Conservation (phyloP, 2,113 vertebrate species). For the Alexandromys fortis region DNA sequence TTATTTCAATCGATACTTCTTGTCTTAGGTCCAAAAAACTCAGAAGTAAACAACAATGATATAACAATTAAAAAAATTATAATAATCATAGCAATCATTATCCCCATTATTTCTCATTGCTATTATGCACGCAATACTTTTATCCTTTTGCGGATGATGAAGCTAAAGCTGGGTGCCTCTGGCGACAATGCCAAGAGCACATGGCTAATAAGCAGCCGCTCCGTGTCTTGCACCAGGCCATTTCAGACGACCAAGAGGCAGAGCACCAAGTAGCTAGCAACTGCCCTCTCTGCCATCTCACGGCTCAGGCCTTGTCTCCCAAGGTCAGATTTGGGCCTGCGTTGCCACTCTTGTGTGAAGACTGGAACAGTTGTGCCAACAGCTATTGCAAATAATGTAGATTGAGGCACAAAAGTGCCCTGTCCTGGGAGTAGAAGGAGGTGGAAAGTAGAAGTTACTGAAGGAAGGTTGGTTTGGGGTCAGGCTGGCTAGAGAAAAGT, state of each 20-base stretch:
- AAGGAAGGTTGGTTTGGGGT: background rate
- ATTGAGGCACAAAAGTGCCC: background rate
- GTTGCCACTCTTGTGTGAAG: background rate
- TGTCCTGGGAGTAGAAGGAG: background rate
- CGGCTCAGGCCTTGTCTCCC: background rate
- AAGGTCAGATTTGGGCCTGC: background rate
- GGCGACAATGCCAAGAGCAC: background rate
- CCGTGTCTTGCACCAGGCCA: background rate
- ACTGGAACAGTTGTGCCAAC: background rate
- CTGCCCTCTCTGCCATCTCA: background rate
- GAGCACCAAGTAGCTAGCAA: accelerated
- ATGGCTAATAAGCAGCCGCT: background rate
- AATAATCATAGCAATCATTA: background rate
- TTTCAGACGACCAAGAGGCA: background rate
- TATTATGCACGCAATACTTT: background rate
- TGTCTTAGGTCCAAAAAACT: conserved; percentile 20
- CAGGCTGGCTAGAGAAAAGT: background rate
- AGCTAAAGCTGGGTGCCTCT: background rate
- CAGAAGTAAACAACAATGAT: conserved; percentile 3
- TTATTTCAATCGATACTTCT: background rate
- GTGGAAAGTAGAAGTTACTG: background rate
- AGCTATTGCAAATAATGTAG: background rate
- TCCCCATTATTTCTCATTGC: conserved; percentile 14
- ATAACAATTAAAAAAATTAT: background rate
- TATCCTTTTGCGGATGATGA: background rate